phyloP scores from a whole-genome alignment of 1,140 invertebrate genomes.

The Neodiprion virginianus region DNA sequence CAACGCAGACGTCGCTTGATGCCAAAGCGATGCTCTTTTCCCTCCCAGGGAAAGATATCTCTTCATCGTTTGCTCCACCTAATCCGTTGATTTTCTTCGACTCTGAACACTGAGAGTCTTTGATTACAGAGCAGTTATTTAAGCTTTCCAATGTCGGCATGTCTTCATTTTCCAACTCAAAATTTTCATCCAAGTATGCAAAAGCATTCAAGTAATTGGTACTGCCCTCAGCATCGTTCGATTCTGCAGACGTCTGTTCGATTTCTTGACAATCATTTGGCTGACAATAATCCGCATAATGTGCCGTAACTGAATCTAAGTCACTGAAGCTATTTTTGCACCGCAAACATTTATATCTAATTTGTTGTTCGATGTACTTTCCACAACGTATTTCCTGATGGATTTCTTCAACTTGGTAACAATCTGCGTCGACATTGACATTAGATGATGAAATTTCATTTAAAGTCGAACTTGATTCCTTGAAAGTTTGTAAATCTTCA shows the following conservation, averaged over 20 bases:
- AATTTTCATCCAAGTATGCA: slow-evolving; percentile 12
- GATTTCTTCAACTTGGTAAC: slow-evolving; percentile 6
- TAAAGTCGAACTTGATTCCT: background rate
- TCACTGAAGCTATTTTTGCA: slow-evolving; percentile 21
- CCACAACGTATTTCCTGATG: background rate
- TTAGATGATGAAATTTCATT: background rate
- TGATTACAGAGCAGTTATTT: background rate
- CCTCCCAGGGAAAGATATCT: too few species aligned
- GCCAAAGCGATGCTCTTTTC: background rate
- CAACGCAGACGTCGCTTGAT: background rate
- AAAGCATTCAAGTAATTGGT: background rate
- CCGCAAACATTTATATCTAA: slow-evolving; percentile 27
- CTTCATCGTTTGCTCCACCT: background rate
- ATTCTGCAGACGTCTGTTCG: background rate
- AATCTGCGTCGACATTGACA: background rate
- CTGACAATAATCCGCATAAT: slow-evolving; percentile 19
- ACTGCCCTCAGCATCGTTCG: background rate
- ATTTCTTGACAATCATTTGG: background rate
- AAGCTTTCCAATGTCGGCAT: background rate
- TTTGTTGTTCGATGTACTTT: slow-evolving; percentile 7
- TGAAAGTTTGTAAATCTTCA: background rate
- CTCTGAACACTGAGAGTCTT: background rate
- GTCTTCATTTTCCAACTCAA: background rate
- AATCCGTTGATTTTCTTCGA: background rate
- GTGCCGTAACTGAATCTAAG: slow-evolving; percentile 15